Conservation (phyloP, 2,888 invertebrate species). For the Bombylius major region DNA sequence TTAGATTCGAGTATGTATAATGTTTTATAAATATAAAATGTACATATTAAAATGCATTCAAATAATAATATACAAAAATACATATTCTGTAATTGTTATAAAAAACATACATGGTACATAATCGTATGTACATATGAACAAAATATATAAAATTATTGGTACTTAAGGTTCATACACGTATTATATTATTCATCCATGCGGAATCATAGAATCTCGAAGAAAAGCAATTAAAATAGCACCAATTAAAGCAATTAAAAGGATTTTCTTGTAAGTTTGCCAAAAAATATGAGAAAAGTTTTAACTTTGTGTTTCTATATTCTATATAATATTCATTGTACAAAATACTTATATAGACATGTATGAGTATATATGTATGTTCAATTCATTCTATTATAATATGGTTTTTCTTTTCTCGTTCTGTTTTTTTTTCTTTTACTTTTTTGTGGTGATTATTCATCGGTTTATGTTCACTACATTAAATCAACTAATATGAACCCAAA, state of each 20-base stretch:
- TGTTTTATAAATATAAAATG: background rate
- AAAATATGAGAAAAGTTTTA: background rate
- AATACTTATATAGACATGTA: background rate
- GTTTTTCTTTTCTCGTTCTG: too few species aligned
- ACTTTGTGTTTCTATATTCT: too few species aligned
- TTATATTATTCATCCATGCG: background rate
- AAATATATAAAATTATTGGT: constrained; percentile 6
- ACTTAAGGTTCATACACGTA: constrained; percentile 10
- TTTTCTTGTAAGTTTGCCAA: background rate
- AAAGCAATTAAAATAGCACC: background rate
- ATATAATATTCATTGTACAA: too few species aligned
- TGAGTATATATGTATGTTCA: too few species aligned
- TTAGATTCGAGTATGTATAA: background rate
- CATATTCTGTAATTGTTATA: background rate
- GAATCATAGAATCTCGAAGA: background rate
- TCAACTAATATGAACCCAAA: constrained; percentile 33
- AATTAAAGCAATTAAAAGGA: background rate
- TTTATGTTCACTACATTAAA: constrained; percentile 35
- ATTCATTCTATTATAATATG: too few species aligned
- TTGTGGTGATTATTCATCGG: constrained; percentile 17
- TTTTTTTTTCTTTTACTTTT: too few species aligned
- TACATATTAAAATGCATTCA: background rate
- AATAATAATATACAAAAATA: background rate
- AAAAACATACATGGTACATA: background rate
- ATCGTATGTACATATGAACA: background rate